Conservation (phyloP, 2,113 vertebrate species). For the Barbus barbus region DNA sequence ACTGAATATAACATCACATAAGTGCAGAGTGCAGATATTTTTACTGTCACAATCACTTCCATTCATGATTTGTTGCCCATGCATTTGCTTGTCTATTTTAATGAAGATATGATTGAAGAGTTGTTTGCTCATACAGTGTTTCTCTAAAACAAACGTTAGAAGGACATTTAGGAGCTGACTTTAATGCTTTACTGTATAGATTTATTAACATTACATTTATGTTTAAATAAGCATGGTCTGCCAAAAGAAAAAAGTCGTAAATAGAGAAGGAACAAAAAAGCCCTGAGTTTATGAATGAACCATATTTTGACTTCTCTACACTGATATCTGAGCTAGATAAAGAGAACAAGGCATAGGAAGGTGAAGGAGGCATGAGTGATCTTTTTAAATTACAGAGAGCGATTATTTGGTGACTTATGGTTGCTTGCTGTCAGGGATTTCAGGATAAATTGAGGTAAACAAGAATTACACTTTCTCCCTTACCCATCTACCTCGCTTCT, state of each 20-base stretch:
- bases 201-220: neutral
- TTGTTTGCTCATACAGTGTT: neutral
- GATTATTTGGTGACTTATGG: slow-evolving; percentile 78
- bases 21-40: neutral
- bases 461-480: slow-evolving; percentile 77
- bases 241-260: neutral
- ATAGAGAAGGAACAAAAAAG: neutral
- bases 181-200: neutral
- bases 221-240: neutral
- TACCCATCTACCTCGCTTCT: slow-evolving; percentile 55
- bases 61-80: neutral
- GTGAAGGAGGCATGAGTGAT: slow-evolving; percentile 59
- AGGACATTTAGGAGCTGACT: neutral
- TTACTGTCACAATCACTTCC: neutral
- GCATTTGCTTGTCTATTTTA: neutral
- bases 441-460: slow-evolving; percentile 68
- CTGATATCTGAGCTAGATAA: slow-evolving; percentile 47
- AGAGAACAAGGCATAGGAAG: slow-evolving; percentile 67
- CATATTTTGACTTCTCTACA: slow-evolving; percentile 61
- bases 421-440: slow-evolving; percentile 68
- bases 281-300: slow-evolving; percentile 52
- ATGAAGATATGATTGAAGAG: neutral
- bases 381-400: slow-evolving; percentile 72
- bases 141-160: neutral
- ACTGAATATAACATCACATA: neutral